These are phyloP conservation scores for Zele albiditarsus DNA, from an alignment of 2,888 invertebrate species.

Conservation along the genomic window DNA sequence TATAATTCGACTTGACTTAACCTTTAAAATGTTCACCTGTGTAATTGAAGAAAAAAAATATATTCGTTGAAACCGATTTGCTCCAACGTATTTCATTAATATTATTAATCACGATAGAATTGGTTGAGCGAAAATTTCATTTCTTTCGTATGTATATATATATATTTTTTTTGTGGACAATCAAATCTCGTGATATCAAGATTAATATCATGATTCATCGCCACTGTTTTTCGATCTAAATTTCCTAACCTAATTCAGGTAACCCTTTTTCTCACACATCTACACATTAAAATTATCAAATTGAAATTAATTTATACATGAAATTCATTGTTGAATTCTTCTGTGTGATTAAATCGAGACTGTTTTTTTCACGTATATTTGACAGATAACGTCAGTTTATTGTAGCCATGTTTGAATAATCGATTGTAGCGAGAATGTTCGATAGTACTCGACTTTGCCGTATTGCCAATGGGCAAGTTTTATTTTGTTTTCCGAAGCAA, in stretches of 20 bases:
- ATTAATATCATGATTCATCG: neutral
- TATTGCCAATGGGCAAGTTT: neutral
- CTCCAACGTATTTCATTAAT: neutral
- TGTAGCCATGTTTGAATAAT: constrained; percentile 13
- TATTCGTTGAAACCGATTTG: neutral
- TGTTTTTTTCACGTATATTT: constrained; percentile 2
- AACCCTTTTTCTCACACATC: neutral
- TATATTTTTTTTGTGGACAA: neutral
- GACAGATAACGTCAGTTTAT: constrained; percentile 1
- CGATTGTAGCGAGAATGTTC: neutral
- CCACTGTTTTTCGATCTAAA: neutral
- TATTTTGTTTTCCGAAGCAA: neutral
- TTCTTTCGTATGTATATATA: too few species aligned
- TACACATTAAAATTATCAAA: neutral
- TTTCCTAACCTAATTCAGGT: neutral
- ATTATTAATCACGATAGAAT: neutral
- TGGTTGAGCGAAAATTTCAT: neutral
- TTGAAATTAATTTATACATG: neutral
- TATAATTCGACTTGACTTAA: neutral
- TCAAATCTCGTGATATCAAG: neutral
- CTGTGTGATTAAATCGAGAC: neutral
- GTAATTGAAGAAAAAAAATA: neutral
- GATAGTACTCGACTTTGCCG: neutral
- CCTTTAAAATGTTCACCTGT: neutral
- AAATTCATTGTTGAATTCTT: neutral